Evolutionary conservation across 2,888 invertebrate genomes (phyloP).

Genomic region (Ctena decussata): DNA sequence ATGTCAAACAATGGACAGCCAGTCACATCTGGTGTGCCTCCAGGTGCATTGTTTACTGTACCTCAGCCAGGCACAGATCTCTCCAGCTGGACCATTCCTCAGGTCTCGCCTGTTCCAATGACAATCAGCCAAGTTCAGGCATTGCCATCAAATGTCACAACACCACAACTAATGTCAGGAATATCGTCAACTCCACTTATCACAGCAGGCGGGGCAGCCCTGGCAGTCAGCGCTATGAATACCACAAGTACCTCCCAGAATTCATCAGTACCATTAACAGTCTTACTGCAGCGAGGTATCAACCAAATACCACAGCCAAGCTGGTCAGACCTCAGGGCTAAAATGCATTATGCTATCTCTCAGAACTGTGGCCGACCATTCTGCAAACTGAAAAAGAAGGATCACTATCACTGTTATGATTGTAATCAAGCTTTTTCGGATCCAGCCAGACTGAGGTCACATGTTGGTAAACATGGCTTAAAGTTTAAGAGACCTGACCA

Average conservation of each 20-base stretch:
- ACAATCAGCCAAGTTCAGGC: constrained; percentile 52
- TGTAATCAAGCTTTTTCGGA: constrained; percentile 94
- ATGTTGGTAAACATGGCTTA: constrained; percentile 90
- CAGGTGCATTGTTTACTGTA: constrained; percentile 41
- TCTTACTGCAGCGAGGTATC: constrained; percentile 73
- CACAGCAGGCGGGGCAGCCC: constrained; percentile 39
- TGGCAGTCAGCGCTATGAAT: constrained; percentile 32
- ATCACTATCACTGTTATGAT: constrained; percentile 93
- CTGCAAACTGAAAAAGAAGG: constrained; percentile 93
- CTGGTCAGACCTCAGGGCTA: constrained; percentile 76
- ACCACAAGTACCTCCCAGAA: neutral
- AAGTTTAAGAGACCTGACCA: constrained; percentile 72
- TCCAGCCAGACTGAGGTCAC: constrained; percentile 90
- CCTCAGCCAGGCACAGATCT: constrained; percentile 3
- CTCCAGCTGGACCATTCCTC: neutral
- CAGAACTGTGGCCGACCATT: constrained; percentile 91
- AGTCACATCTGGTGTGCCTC: constrained; percentile 17
- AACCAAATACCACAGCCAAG: constrained; percentile 69
- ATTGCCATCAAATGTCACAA: constrained; percentile 51
- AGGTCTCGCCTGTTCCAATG: constrained; percentile 5
- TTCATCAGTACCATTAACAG: constrained; percentile 67
- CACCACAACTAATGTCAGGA: constrained; percentile 31
- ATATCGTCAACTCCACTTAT: constrained; percentile 29
- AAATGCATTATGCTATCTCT: constrained; percentile 82
- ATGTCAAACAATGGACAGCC: neutral